These are phyloP conservation scores for Anastatus disparis DNA, from an alignment of 1,140 invertebrate species.

Conservation along the genomic window DNA sequence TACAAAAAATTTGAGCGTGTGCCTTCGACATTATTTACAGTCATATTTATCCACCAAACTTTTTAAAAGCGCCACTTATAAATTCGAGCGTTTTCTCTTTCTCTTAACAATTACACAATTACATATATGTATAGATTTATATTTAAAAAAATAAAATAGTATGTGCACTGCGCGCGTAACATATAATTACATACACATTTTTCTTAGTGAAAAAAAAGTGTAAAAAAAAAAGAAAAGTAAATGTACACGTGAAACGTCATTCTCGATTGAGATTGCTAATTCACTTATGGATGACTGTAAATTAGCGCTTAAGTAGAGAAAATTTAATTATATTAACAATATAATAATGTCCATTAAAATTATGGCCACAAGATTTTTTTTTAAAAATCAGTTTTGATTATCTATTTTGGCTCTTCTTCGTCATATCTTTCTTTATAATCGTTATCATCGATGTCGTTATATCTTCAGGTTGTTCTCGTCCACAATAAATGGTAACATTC, in stretches of 20 bases:
- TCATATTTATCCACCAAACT: not conserved
- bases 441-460: not conserved
- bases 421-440: too few relatives aligned
- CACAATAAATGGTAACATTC: not conserved
- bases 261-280: too few relatives aligned
- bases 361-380: conserved; percentile 33
- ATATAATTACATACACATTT: not conserved
- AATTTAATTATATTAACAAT: conserved; percentile 2
- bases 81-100: not conserved
- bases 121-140: conserved; percentile 6
- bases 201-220: not conserved
- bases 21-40: conserved; percentile 25
- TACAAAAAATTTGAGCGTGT: not conserved
- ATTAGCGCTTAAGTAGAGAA: not conserved
- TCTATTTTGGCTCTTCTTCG: not conserved
- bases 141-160: too few relatives aligned
- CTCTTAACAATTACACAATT: conserved; percentile 15
- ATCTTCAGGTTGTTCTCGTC: not conserved
- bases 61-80: not conserved
- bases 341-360: conserved; percentile 24
- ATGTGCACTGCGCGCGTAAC: not conserved
- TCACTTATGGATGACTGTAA: too few relatives aligned
- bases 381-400: conserved; percentile 24
- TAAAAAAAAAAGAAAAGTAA: too few relatives aligned
- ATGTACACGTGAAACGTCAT: too few relatives aligned